Percentiles rank a stretch among this genome's conserved stretches.
Conservation (phyloP, 2,888 invertebrate species). For the Antheraea assamensis region DNA sequence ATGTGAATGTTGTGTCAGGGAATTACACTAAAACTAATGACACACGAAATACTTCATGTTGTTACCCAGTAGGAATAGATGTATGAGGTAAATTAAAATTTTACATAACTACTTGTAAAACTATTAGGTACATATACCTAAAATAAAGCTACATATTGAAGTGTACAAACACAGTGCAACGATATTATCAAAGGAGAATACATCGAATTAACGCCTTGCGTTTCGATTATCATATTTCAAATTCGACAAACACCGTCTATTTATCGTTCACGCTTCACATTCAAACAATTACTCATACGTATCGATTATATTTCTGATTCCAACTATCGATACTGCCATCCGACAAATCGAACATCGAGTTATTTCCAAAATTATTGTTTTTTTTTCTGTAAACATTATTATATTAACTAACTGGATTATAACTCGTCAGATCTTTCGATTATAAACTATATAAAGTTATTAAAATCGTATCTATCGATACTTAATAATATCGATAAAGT, state of each 20-base stretch:
- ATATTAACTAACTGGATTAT: conserved; percentile 1
- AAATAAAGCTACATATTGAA: conserved; percentile 38
- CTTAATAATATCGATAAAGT: neutral
- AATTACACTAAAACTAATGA: conserved; percentile 60
- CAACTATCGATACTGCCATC: neutral
- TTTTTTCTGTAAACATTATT: neutral
- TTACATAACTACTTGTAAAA: conserved; percentile 53
- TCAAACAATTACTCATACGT: neutral
- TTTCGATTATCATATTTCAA: conserved; percentile 40
- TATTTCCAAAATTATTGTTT: neutral
- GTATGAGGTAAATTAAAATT: conserved; percentile 64
- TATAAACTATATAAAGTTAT: conserved; percentile 2
- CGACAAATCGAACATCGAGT: neutral
- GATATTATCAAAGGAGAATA: conserved; percentile 42
- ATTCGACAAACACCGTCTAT: conserved; percentile 59
- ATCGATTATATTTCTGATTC: neutral
- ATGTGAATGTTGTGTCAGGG: conserved; percentile 46
- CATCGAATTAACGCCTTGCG: conserved; percentile 54
- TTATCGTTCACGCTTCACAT: neutral
- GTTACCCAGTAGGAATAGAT: conserved; percentile 63
- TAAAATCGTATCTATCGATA: neutral
- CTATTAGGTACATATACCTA: conserved; percentile 28
- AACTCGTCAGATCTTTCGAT: conserved; percentile 3
- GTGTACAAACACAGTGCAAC: conserved; percentile 64
- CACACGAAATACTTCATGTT: conserved; percentile 52